phyloP scores from a whole-genome alignment of 2,797 vertebrate genomes.

The Phalanger gymnotis region DNA sequence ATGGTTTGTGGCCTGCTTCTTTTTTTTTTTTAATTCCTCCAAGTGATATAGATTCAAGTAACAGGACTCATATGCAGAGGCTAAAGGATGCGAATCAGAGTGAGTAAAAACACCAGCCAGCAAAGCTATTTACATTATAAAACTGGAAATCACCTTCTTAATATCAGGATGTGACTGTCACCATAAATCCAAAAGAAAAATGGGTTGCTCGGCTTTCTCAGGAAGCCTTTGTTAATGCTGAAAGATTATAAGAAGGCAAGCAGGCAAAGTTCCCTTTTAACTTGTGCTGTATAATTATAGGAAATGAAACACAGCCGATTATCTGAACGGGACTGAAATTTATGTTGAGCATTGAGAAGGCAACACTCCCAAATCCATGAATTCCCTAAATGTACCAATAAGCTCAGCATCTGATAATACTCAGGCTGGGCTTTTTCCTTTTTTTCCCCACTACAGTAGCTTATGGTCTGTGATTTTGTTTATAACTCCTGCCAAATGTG shows the following conservation, averaged over 20 bases:
- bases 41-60: not conserved
- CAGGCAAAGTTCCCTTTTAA: not conserved
- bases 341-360: slow-evolving; percentile 62
- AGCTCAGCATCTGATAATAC: slow-evolving; percentile 50
- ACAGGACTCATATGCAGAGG: not conserved
- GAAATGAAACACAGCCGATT: slow-evolving; percentile 22
- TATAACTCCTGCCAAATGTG: slow-evolving; percentile 65
- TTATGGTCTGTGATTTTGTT: slow-evolving; percentile 59
- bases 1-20: not conserved
- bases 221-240: not conserved
- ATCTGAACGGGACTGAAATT: slow-evolving; percentile 58
- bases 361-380: slow-evolving; percentile 55
- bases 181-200: slow-evolving; percentile 29
- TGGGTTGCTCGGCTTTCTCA: not conserved
- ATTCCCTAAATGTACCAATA: slow-evolving; percentile 42
- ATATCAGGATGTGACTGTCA: not conserved
- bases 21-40: too few relatives aligned
- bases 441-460: not conserved
- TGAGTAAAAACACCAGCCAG: not conserved
- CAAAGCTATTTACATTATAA: not conserved
- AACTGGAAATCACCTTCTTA: slow-evolving; percentile 18
- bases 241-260: not conserved
- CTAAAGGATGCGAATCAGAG: not conserved
- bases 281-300: not conserved
- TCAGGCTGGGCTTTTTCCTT: slow-evolving; percentile 30